Percentiles rank a stretch among this genome's conserved stretches.
Conservation (phyloP, 2,113 vertebrate species). For the Zeus faber region DNA sequence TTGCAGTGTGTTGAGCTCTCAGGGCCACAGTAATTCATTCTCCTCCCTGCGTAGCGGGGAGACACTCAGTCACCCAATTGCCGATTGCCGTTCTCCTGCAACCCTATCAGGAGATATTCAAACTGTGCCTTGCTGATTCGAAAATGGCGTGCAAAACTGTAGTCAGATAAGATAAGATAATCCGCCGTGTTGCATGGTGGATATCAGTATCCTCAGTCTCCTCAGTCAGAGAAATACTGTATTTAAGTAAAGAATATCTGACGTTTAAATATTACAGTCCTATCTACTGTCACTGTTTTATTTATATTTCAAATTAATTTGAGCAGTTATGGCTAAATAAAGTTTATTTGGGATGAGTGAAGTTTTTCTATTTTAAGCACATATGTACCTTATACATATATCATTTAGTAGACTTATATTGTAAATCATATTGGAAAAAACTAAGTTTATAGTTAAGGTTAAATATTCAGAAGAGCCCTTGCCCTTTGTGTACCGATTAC, state of each 20-base stretch:
- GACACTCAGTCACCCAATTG: no score
- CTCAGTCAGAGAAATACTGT: conserved; percentile 17
- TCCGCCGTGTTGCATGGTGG: conserved; percentile 6
- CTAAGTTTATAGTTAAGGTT: neutral
- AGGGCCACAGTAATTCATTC: no score
- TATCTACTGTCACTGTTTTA: neutral
- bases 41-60: no score
- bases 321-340: conserved; percentile 9
- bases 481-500: conserved; percentile 3
- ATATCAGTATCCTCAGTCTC: conserved; percentile 11
- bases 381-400: conserved; percentile 13
- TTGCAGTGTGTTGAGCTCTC: no score
- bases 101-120: no score
- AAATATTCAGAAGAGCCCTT: no score
- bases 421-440: neutral
- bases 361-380: conserved; percentile 9
- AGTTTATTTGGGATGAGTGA: no score
- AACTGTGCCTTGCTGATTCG: no score
- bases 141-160: no score
- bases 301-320: conserved; percentile 17
- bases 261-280: conserved; percentile 14
- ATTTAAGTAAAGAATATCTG: conserved; percentile 16
- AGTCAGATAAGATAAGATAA: neutral
- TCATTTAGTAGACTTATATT: conserved; percentile 4
- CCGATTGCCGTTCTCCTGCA: no score